Base-by-base conservation (phyloP, 2,888 invertebrate species). In the Drosophila borealis region DNA sequence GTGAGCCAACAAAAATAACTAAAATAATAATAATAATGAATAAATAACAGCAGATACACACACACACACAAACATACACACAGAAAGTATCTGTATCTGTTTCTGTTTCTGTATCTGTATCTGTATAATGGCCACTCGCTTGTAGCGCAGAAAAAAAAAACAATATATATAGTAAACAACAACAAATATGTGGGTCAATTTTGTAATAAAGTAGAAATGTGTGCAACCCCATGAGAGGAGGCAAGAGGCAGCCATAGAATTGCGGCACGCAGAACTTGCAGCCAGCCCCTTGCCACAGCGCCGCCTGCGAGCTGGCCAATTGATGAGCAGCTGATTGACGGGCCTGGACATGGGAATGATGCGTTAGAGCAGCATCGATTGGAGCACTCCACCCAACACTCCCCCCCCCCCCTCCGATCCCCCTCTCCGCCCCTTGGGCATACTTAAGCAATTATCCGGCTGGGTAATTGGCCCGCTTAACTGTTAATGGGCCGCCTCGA, bases 181-280 rank as follows among this genome's bases (percentile, higher is more conserved):
- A 63, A 70, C 70, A 77, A 76, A 78, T 80, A 90, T 89, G 83
- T 90, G 78, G 90, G 90, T 90, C 90, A 90, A 90, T 89, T 83
- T 89, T 82, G 84, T 90, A 84, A 80, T 89, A 89, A 86, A 86
- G 68, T 86, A 89, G 80, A 67, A 70, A 64, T 59, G 64, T 46
- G 57, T 56, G 60, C 70, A 61, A 56, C 54, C 51, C 61, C 57
- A 66, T 51, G 46, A 79, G 49, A 42, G 39, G 37, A 54, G 55
- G 39, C 8, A 60, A 48, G 50, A 37, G 33, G 75, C 69, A 75
- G 75, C 75, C 75, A 79, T 76, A 76, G 79, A 74, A 76, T 62
- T 76, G 74, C 70, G 61, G 75, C 75, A 76, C 54, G 44, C 48
- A 46, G 77, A 56, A 51, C 29, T 29, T 29, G 73, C 44, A 29